Base-by-base conservation (phyloP, 2,797 vertebrate species). In the Strix occidentalis region DNA sequence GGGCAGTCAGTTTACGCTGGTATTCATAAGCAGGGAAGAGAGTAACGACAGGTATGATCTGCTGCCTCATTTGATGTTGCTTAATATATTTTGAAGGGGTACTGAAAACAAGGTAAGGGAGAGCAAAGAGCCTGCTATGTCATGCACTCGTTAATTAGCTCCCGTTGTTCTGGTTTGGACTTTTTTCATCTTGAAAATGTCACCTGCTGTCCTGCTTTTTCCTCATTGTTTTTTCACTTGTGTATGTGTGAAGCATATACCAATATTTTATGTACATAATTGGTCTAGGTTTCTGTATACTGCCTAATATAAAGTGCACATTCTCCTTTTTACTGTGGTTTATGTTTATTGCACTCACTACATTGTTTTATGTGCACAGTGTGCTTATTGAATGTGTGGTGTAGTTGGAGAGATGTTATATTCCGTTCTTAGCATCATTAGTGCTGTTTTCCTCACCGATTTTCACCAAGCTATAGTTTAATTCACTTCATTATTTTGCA, bases 391-490 rank as follows among this genome's bases (percentile, higher is more conserved):
- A 63, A 26, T 61, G 72, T 13, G 51, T 97, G 97, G 74, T 90
- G 87, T 91, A 96, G 95, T 90, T 39, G n/a, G 90, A 95, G 83
- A 48, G 80, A 83, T 94, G 93, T 86, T 96, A 51, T 74, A 87
- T 97, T 96, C 96, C 76, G 84, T 95, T 95, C 97, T 96, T 96
- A 94, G 92, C 91, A 91, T 90, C 91, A 85, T 87, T 70, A 89
- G 83, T 81, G 84, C 77, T 89, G 85, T 96, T 97, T 97, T 96
- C 72, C 86, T 95, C 91, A 94, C 92, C 41, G 41, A 92, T 97
- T 95, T 93, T 94, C 94, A 91, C 97, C 96, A 97, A 97, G 85
- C 95, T 92, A 43, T 84, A 86, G 93, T 96, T 97, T 97, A 96
- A 97, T 97, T 92, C 72, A 77, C 80, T 94, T 95, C 75, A 77